Conservation (phyloP, 23 tunicate species). For the Phallusia fumigata region DNA sequence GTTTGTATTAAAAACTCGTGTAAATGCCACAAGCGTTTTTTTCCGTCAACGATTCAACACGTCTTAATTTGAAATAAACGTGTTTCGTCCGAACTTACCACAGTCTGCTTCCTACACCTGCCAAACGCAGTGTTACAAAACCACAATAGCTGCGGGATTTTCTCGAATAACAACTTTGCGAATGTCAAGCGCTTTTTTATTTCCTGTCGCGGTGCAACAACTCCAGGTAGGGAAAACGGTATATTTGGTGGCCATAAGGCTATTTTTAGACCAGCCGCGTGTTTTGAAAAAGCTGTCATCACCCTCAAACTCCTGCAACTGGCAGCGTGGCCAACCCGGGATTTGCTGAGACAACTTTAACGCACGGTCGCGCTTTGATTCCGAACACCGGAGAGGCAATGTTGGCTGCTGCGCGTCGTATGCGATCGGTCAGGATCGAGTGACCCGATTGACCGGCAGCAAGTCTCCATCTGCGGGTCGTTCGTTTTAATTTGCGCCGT, state of each 20-base stretch:
- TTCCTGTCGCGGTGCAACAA: no score
- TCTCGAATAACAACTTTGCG: no score
- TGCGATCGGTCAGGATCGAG: slow-evolving; percentile 13
- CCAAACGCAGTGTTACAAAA: no score
- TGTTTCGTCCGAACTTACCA: no score
- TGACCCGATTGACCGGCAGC: slow-evolving; percentile 5
- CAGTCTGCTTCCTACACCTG: no score
- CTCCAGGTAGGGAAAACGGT: background rate
- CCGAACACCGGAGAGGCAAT: background rate
- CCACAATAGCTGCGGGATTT: no score
- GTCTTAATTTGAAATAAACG: no score
- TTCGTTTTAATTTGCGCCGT: slow-evolving; percentile 1
- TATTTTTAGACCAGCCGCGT: background rate
- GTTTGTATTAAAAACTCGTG: no score
- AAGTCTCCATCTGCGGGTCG: slow-evolving; percentile 7
- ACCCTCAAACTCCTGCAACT: background rate
- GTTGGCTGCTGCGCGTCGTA: background rate
- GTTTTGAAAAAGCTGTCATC: background rate
- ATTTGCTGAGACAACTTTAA: background rate
- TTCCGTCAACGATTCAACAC: no score
- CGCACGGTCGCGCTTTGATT: background rate
- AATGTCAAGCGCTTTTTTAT: no score
- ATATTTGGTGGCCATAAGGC: background rate
- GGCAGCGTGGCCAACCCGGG: background rate
- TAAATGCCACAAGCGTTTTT: no score